Evolutionary conservation across 2,113 vertebrate genomes (phyloP).

Genomic region (Rhynchomys soricoides): DNA sequence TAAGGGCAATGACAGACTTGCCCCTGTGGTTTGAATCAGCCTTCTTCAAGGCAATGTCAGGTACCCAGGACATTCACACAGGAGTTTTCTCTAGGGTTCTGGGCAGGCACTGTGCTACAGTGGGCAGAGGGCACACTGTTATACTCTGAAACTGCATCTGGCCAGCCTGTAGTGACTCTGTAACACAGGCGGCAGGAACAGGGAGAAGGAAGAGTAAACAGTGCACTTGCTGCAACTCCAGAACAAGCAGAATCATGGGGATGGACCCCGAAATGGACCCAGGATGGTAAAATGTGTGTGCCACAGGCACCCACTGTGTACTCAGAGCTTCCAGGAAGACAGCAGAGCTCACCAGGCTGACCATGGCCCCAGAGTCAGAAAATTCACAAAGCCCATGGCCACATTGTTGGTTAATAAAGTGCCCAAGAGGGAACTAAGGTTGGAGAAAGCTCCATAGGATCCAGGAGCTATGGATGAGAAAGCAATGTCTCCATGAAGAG

Average conservation of each 20-base stretch:
- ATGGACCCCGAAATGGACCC: background rate
- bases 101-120: background rate
- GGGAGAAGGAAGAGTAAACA: background rate
- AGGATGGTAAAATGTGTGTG: background rate
- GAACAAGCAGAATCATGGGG: background rate
- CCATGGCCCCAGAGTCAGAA: background rate
- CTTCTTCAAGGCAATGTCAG: background rate
- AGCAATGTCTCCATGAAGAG: background rate
- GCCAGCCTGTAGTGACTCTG: background rate
- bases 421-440: background rate
- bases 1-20: background rate
- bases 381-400: background rate
- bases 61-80: background rate
- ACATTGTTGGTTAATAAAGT: background rate
- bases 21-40: background rate
- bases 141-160: background rate
- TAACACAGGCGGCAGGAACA: background rate
- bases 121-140: background rate
- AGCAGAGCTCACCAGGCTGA: background rate
- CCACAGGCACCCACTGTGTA: background rate
- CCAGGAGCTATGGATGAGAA: background rate
- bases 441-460: background rate
- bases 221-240: background rate
- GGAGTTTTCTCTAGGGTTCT: background rate
- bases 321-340: background rate